phyloP scores from a whole-genome alignment of 2,888 invertebrate genomes.

The Seira ritae region DNA sequence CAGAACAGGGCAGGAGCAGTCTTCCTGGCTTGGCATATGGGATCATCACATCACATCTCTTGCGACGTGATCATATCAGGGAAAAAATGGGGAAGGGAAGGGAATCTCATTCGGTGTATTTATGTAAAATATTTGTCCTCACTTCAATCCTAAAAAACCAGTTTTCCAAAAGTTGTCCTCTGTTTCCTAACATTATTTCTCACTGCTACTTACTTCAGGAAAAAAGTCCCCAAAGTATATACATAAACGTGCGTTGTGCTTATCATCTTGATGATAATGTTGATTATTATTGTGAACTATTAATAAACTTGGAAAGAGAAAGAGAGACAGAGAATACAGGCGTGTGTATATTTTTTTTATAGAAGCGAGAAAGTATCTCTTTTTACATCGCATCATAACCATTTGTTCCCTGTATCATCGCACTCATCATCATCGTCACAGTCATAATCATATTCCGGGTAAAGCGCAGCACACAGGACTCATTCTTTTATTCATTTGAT shows the following conservation, averaged over 20 bases:
- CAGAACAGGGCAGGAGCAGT: constrained; percentile 1
- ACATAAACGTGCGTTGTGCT: constrained; percentile 33
- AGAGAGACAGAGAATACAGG: not conserved
- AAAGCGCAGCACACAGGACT: not conserved
- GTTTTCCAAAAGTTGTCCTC: not conserved
- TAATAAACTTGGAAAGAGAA: constrained; percentile 47
- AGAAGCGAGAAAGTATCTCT: not conserved
- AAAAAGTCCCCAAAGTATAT: constrained; percentile 29
- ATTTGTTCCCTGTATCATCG: constrained; percentile 28
- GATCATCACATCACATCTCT: constrained; percentile 29
- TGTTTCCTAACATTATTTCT: too few species aligned
- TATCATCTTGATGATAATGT: constrained; percentile 40
- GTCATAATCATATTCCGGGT: not conserved
- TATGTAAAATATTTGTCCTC: constrained; percentile 58
- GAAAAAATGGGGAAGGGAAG: constrained; percentile 9
- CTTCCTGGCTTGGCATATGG: constrained; percentile 26
- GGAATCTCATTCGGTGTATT: constrained; percentile 39
- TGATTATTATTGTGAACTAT: constrained; percentile 40
- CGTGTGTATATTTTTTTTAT: not conserved
- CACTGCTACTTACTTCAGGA: not conserved
- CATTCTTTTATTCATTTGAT: constrained; percentile 1
- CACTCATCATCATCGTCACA: constrained; percentile 10
- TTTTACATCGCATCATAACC: constrained; percentile 26
- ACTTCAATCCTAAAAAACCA: constrained; percentile 33
- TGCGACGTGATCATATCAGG: not conserved